Percentiles rank a stretch among this genome's conserved stretches.
phyloP scores from a whole-genome alignment of 2,797 vertebrate species.

The Artibeus jamaicensis region DNA sequence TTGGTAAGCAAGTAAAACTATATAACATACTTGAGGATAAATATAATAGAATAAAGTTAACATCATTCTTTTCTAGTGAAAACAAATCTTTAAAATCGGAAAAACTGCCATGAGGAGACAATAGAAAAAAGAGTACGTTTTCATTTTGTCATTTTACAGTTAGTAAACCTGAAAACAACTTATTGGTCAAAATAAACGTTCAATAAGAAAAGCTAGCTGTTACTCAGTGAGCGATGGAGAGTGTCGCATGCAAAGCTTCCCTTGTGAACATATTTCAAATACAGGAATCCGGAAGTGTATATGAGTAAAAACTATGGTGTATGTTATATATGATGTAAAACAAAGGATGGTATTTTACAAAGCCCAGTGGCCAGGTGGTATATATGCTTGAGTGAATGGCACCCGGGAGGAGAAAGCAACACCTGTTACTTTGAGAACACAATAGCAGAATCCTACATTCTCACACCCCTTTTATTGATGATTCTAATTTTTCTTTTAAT shows the following conservation, averaged over 20 bases:
- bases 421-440: conserved; percentile 5
- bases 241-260: not conserved
- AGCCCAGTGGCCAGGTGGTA: not conserved
- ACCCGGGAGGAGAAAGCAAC: not conserved
- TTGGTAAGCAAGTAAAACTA: not conserved
- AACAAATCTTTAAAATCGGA: not conserved
- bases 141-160: not conserved
- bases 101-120: not conserved
- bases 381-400: not conserved
- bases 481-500: not conserved
- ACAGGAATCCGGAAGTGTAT: conserved; percentile 17
- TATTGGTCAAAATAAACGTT: not conserved
- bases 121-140: not conserved
- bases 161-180: not conserved
- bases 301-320: not conserved
- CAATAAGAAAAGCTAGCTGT: not conserved
- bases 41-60: not conserved
- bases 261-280: conserved; percentile 35
- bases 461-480: not conserved
- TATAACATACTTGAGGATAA: not conserved
- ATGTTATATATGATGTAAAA: conserved; percentile 18
- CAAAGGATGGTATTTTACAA: not conserved
- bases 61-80: not conserved
- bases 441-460: not conserved
- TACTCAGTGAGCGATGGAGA: not conserved